Evolutionary conservation across 1,140 invertebrate species (phyloP), one percentile per base, ranked within the genome.

Genomic region (Lasioglossum albipes): DNA sequence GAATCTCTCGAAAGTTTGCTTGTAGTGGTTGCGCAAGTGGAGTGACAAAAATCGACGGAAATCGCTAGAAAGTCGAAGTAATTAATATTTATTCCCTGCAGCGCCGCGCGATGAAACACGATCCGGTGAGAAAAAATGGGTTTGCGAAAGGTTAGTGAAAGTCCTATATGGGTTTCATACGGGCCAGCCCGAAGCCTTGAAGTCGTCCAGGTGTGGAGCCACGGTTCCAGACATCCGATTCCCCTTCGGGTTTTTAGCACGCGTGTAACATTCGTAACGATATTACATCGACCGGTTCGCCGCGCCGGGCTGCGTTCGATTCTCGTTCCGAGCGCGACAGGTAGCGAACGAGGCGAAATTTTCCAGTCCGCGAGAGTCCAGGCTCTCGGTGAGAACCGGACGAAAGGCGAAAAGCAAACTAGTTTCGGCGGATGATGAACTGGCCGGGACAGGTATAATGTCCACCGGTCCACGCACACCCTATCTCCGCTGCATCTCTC

Each of bases 341-440:
- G 6, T 66, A 54, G 31, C 22, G 16, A 41, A 22, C n/a, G 9
- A 36, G 7, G 54, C 20, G 54, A 57, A 65, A 66, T 73, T 79
- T 54, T 73, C 36, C 62, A 42, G 13, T 16, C 0, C 20, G 16
- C 45, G 45, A 12, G 62, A 42, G 13, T 16, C 0, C 27, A 16
- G 10, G 45, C 10, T 12, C 10, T 3, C 45, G 45, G 10, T 10
- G 2, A 49, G 10, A 12, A 12, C 45, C 72, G 72, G 62, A 73
- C 45, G 61, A 76, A 66, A 81, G 64, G 81, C 74, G 75, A 81
- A 83, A 61, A 83, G 76, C 73, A 87, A 87, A 85, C 77, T 81
- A 80, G 83, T 85, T 78, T 57, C 41, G 74, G 20, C 22, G 67
- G 70, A 79, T 82, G 86, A 84, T 72, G 82, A 27, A 77, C 59